Evolutionary conservation across 2,888 invertebrate species (phyloP).

Genomic region (Metallyticus violacea): DNA sequence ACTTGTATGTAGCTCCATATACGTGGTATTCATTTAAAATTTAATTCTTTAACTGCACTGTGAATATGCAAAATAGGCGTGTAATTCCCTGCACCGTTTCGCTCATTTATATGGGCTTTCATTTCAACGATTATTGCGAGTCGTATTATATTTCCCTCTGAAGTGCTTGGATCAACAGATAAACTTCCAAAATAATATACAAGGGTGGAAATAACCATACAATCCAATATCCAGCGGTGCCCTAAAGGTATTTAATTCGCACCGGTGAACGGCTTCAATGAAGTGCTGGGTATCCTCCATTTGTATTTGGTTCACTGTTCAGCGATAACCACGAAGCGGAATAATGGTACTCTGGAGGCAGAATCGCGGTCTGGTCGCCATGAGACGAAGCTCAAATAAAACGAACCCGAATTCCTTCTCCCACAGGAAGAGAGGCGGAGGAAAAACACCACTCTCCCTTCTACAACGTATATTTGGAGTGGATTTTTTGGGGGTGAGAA

Average conservation of each 20-base stretch:
- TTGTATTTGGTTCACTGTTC: not conserved
- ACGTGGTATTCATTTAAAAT: no score
- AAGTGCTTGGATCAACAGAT: no score
- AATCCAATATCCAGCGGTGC: no score
- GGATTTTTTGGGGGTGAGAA: not conserved
- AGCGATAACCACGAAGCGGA: not conserved
- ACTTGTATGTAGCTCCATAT: no score
- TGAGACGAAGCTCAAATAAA: not conserved
- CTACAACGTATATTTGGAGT: not conserved
- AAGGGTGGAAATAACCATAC: no score
- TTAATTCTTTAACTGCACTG: no score
- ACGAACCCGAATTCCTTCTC: not conserved
- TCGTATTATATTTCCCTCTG: no score
- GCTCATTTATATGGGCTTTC: no score
- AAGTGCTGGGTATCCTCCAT: not conserved
- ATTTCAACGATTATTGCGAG: no score
- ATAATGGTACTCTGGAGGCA: not conserved
- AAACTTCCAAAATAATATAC: no score
- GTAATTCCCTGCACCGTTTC: no score
- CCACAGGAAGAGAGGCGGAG: not conserved
- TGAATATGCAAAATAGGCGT: no score
- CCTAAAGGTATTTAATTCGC: not conserved
- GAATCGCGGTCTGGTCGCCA: not conserved
- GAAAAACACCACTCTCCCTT: not conserved
- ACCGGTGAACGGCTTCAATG: not conserved